Evolutionary conservation across 1,140 invertebrate genomes (phyloP).

Genomic region (Ceratosolen solmsi): DNA sequence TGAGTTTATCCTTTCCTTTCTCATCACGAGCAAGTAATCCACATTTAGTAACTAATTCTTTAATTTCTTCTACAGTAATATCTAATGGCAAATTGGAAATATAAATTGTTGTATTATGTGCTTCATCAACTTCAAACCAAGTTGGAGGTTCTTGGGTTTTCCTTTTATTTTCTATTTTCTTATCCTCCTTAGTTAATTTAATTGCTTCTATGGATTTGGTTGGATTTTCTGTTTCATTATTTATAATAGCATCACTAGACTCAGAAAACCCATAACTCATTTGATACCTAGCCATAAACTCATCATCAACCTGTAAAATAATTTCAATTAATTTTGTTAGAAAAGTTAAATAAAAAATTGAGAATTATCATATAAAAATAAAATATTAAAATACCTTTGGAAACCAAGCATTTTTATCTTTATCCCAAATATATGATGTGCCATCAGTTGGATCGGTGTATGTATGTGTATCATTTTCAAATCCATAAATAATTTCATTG

Average conservation of each 20-base stretch:
- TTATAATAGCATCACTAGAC: constrained; percentile 1
- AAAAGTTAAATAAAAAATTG: neutral
- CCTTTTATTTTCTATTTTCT: constrained; percentile 63
- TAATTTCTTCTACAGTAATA: constrained; percentile 91
- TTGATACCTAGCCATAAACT: constrained; percentile 96
- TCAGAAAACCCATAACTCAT: constrained; percentile 91
- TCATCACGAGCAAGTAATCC: constrained; percentile 95
- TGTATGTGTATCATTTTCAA: constrained; percentile 84
- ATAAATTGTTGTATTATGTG: constrained; percentile 98
- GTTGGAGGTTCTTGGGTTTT: constrained; percentile 72
- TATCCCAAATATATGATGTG: constrained; percentile 92
- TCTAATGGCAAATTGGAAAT: constrained; percentile 93
- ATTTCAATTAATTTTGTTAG: neutral
- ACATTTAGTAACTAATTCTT: constrained; percentile 95
- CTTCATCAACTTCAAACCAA: constrained; percentile 96
- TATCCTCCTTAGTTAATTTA: constrained; percentile 59
- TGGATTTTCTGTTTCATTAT: neutral
- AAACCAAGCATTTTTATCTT: constrained; percentile 93
- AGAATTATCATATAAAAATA: neutral
- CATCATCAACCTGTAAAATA: constrained; percentile 87
- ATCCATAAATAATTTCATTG: constrained; percentile 76
- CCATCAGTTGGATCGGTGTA: constrained; percentile 91
- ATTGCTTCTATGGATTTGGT: neutral
- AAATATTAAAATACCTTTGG: constrained; percentile 80
- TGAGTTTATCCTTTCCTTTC: constrained; percentile 91